A percentile compares a stretch with the other conserved stretches of the same genome.
These are phyloP conservation scores for Cygnus buccinator DNA, from an alignment of 2,113 vertebrate genomes.

Conservation along the genomic window DNA sequence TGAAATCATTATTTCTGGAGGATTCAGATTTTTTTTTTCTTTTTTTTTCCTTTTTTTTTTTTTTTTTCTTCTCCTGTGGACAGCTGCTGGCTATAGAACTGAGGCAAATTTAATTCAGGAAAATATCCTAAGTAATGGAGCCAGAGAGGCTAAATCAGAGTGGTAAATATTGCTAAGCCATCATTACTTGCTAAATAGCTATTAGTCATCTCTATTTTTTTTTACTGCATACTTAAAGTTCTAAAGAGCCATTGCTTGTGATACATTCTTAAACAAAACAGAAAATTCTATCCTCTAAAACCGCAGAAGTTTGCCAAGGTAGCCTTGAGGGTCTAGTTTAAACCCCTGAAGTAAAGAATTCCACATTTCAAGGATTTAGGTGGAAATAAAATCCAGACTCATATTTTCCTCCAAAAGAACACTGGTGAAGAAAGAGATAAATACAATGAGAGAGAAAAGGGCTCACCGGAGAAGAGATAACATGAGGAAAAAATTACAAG, in stretches of 20 bases:
- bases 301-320: slow-evolving; percentile 63
- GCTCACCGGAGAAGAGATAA: neutral
- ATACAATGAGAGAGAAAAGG: neutral
- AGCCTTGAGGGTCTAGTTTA: slow-evolving; percentile 70
- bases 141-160: slow-evolving; percentile 73
- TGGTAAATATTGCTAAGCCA: slow-evolving; percentile 82
- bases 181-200: slow-evolving; percentile 80
- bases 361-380: slow-evolving; percentile 50
- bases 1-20: slow-evolving; percentile 81
- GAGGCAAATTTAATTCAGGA: slow-evolving; percentile 76
- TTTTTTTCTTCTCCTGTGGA: slow-evolving; percentile 66
- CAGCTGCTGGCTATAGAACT: slow-evolving; percentile 81
- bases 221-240: slow-evolving; percentile 59
- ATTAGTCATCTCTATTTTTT: slow-evolving; percentile 79
- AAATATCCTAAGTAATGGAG: slow-evolving; percentile 78
- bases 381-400: slow-evolving; percentile 64
- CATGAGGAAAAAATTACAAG: neutral
- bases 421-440: neutral
- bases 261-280: slow-evolving; percentile 75
- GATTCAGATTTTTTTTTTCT: slow-evolving; percentile 53
- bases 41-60: slow-evolving; percentile 48
- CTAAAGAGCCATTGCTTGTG: slow-evolving; percentile 64
- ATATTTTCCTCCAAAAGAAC: slow-evolving; percentile 4
- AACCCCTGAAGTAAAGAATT: slow-evolving; percentile 60
- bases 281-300: slow-evolving; percentile 64